Evolutionary conservation across 2,888 invertebrate species (phyloP), one percentile per base, ranked within the genome.

Genomic region (Dryococelus australis): DNA sequence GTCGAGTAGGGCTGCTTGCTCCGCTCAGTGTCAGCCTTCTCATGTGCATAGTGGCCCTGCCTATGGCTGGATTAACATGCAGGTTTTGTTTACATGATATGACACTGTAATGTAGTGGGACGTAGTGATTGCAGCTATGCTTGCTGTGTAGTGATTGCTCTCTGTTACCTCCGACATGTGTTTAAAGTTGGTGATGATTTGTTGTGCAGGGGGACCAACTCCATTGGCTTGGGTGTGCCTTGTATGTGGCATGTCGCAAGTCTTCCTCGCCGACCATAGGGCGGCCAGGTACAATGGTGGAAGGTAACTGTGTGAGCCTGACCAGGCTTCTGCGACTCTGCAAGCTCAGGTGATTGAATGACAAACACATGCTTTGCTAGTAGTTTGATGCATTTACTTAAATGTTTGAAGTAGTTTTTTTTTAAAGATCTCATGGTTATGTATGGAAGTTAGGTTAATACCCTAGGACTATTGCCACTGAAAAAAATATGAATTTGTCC

Each of bases 181-280:
- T 35, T 35, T 35, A 35, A 4, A 35, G 35, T 35, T 35, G 47
- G 47, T 47, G 47, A 47, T 10, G 16, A 8, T 47, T 1, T 47
- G 10, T 47, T 88, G 92, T 93, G n/a, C 90, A 98, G 98, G 99
- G 99, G 47, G 97, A 98, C 90, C 94, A 95, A 89, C 93, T 96
- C 86, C 98, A 98, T 91, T 99, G 99, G 99, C 94, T 99, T 91
- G 97, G 98, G 85, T 99, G 99, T 94, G 97, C 98, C 10, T 93
- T 99, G 85, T 99, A 98, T 93, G 97, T 97, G 65, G 97, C 98
- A 43, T 98, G 98, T 91, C 94, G 97, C 87, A 96, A 96, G 87
- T 95, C 96, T 0, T 94, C 95, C 88, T 96, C 96, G 85, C 97
- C 98, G 3, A 97, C 98, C 13, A 96, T 98, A 28, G 96, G 96